Conservation (phyloP, 1,140 invertebrate genomes). For the Diploscapter pachys region DNA sequence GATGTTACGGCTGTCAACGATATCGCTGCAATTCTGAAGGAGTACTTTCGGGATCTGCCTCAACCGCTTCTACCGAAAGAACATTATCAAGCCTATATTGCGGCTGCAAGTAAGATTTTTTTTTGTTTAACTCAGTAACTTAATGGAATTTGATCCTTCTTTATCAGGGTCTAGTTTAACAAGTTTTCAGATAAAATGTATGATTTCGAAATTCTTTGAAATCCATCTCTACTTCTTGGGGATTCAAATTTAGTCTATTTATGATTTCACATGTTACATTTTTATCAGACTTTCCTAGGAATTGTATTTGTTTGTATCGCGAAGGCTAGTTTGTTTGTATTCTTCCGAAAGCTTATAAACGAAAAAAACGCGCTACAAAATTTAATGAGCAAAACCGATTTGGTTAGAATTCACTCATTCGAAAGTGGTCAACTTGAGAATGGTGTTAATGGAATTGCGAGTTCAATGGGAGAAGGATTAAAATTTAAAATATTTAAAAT, state of each 20-base stretch:
- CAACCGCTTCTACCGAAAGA: slow-evolving; percentile 83
- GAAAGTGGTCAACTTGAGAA: no score
- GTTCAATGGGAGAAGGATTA: no score
- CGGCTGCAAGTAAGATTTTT: slow-evolving; percentile 77
- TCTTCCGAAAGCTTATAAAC: no score
- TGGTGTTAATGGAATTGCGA: no score
- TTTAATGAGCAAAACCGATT: no score
- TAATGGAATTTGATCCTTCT: background rate
- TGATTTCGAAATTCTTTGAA: background rate
- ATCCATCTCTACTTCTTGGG: background rate
- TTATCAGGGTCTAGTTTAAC: background rate
- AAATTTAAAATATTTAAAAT: background rate
- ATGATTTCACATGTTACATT: background rate
- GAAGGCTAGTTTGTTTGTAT: no score
- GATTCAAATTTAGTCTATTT: no score
- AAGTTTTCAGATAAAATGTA: background rate
- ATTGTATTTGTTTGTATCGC: no score
- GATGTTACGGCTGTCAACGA: slow-evolving; percentile 72
- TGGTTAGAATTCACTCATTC: no score
- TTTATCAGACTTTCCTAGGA: background rate
- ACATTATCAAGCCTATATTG: slow-evolving; percentile 80
- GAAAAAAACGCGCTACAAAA: no score
- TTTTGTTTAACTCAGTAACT: background rate
- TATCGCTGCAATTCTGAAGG: slow-evolving; percentile 84
- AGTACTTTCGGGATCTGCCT: slow-evolving; percentile 85